Evolutionary conservation across 2,113 vertebrate species (phyloP).

Genomic region (Nanger granti): DNA sequence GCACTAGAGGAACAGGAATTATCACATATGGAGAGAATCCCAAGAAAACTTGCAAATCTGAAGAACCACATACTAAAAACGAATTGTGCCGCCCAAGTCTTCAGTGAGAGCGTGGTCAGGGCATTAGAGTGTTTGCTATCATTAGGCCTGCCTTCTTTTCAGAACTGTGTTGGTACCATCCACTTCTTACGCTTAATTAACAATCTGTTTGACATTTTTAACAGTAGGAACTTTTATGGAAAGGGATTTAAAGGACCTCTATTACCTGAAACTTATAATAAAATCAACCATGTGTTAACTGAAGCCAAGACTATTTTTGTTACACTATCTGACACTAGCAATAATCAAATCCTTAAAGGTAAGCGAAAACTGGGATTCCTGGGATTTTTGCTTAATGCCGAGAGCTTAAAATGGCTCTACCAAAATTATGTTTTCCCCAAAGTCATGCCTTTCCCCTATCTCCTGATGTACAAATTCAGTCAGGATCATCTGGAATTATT

Average conservation of each 20-base stretch:
- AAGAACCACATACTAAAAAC: slow-evolving; percentile 58
- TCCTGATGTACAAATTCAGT: slow-evolving; percentile 62
- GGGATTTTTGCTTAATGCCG: slow-evolving; percentile 71
- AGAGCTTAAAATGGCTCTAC: slow-evolving; percentile 75
- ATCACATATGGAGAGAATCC: not conserved
- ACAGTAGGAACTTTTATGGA: slow-evolving; percentile 43
- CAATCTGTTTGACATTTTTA: slow-evolving; percentile 53
- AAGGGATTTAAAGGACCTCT: slow-evolving; percentile 50
- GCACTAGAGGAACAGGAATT: slow-evolving; percentile 41
- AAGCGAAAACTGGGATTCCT: slow-evolving; percentile 73
- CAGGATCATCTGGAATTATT: slow-evolving; percentile 71
- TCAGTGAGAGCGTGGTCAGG: slow-evolving; percentile 60
- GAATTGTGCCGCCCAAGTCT: slow-evolving; percentile 66
- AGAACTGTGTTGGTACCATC: slow-evolving; percentile 60
- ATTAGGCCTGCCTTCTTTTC: slow-evolving; percentile 67
- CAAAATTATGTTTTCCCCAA: slow-evolving; percentile 27
- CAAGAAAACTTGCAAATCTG: not conserved
- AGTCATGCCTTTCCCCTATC: not conserved
- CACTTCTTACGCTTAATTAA: slow-evolving; percentile 69
- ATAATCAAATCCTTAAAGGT: slow-evolving; percentile 63
- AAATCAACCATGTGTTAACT: slow-evolving; percentile 59
- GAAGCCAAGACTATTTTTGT: slow-evolving; percentile 70
- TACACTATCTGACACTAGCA: slow-evolving; percentile 60
- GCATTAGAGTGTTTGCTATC: slow-evolving; percentile 61
- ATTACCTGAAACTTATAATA: slow-evolving; percentile 44